Conservation (phyloP, 2,888 invertebrate genomes). For the Pedicia rivosa region DNA sequence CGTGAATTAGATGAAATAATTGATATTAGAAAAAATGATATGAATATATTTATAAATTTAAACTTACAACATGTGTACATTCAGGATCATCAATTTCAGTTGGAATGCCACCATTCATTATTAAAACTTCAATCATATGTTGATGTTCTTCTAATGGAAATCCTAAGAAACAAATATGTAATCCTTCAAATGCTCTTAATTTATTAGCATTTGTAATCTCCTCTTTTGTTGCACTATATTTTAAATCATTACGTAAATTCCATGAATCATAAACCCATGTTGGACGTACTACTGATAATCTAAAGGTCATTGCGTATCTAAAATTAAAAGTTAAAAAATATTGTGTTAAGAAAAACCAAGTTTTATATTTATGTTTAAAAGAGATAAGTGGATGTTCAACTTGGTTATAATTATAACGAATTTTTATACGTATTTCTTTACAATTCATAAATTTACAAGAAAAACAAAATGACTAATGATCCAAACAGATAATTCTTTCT, state of each 20-base stretch:
- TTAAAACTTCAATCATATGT: constrained; percentile 82
- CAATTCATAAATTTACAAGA: no score
- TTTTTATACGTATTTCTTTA: no score
- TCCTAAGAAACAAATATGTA: constrained; percentile 75
- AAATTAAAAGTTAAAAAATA: background rate
- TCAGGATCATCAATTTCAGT: constrained; percentile 63
- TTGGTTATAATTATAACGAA: no score
- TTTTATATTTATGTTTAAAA: no score
- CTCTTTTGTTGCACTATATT: constrained; percentile 54
- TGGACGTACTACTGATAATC: constrained; percentile 73
- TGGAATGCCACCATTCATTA: constrained; percentile 70
- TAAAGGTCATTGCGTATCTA: constrained; percentile 72
- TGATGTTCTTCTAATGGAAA: constrained; percentile 79
- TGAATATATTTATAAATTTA: background rate
- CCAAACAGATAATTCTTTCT: no score
- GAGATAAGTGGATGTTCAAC: no score
- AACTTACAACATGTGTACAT: constrained; percentile 85
- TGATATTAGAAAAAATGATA: no score
- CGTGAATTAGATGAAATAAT: no score
- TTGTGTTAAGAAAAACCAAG: no score
- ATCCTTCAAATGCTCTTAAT: constrained; percentile 75
- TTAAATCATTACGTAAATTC: constrained; percentile 56
- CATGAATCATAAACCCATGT: constrained; percentile 83
- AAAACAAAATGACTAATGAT: no score
- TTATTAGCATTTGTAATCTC: constrained; percentile 53